phyloP scores from a whole-genome alignment of 1,140 invertebrate species.

The Halyomorpha halys region DNA sequence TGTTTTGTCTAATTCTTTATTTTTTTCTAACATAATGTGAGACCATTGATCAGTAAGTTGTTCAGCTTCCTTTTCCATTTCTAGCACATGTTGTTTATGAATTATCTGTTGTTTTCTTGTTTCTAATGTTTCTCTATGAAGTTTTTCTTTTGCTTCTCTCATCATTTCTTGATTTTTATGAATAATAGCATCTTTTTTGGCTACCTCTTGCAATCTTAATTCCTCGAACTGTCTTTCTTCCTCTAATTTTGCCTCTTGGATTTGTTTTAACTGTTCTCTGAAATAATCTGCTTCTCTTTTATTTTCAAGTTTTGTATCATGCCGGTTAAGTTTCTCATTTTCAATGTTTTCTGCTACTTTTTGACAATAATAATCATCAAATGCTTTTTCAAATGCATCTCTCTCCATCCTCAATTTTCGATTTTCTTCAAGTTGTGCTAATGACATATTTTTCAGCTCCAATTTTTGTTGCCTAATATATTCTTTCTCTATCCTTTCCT shows the following conservation, averaged over 20 bases:
- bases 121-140: constrained; percentile 4
- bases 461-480: not conserved
- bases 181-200: not conserved
- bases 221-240: constrained; percentile 8
- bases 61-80: not conserved
- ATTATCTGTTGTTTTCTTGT: not conserved
- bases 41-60: not conserved
- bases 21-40: not conserved
- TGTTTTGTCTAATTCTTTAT: not conserved
- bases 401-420: not conserved
- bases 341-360: not conserved
- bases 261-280: not conserved
- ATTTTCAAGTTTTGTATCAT: not conserved
- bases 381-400: not conserved
- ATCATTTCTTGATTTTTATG: not conserved
- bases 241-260: not conserved
- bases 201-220: not conserved
- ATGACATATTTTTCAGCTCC: not conserved
- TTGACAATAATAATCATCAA: constrained; percentile 5
- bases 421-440: constrained; percentile 9
- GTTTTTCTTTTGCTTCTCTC: not conserved
- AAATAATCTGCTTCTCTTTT: constrained; percentile 1
- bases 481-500: not conserved
- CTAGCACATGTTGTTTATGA: not conserved
- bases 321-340: not conserved